Evolutionary conservation across 2,888 invertebrate species (phyloP), one percentile per base, ranked within the genome.

Genomic region (Elysia crispata): DNA sequence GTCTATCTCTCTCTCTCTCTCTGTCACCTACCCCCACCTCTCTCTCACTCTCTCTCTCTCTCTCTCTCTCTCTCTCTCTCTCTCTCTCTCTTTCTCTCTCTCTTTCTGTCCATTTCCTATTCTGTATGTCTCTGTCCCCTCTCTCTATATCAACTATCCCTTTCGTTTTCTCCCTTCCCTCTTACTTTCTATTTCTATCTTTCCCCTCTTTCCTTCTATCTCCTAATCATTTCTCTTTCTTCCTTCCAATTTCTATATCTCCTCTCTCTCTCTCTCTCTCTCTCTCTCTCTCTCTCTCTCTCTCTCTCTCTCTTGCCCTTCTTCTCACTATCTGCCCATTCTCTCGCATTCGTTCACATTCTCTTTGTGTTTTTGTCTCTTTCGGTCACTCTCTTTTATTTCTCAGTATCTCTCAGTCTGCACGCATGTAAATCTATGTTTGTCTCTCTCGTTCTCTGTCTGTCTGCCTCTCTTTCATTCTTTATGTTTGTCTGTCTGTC

Each of bases 191-290:
- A 3, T 28, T 8, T 30, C 67, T 15, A 8, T 67, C 67, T 67
- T 25, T 30, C 67, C n/a, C n/a, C n/a, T n/a, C n/a, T n/a, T n/a
- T n/a, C n/a, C n/a, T n/a, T n/a, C n/a, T n/a, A n/a, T n/a, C n/a
- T n/a, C n/a, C n/a, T n/a, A n/a, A n/a, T n/a, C n/a, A n/a, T n/a
- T n/a, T 28, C 67, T 30, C 67, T 20, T 8, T 30, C 67, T 31
- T 11, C 23, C 67, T 25, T 25, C 11, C 20, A 8, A 3, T 30
- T 25, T 31, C 30, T 31, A 3, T 20, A 3, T 23, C n/a, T 25
- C 50, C n/a, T n/a, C 54, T 54, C 54, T 54, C 54, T 54, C 54
- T 54, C 54, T 54, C 54, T 54, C 54, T 54, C 54, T 54, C 54
- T 54, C 54, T 54, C 54, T 54, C 54, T 54, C 54, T 54, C 54